These are phyloP conservation scores for Emydoidea blandingii DNA, from an alignment of 2,797 vertebrate genomes.

Conservation along the genomic window DNA sequence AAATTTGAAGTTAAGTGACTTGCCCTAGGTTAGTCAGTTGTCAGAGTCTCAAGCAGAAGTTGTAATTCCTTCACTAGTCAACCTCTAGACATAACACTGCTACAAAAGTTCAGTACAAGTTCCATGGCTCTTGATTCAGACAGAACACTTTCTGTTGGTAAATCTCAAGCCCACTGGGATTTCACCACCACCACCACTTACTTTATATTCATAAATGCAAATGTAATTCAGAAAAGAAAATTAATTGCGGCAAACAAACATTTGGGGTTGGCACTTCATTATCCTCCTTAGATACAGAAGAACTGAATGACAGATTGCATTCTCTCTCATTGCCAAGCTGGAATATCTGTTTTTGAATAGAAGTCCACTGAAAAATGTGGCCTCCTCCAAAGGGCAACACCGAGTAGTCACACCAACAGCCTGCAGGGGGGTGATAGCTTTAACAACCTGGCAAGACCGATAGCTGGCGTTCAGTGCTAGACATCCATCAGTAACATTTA, in stretches of 20 bases:
- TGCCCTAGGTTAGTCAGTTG: background rate
- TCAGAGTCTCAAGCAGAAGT: background rate
- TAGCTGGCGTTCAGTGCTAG: constrained; percentile 32
- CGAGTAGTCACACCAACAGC: constrained; percentile 24
- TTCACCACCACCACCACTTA: background rate
- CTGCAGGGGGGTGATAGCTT: constrained; percentile 10
- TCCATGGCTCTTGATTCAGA: background rate
- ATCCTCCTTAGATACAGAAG: background rate
- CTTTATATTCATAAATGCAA: constrained; percentile 3
- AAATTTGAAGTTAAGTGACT: background rate
- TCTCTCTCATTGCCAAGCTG: background rate
- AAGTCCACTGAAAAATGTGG: constrained; percentile 18
- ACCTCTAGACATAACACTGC: background rate
- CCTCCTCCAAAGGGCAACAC: background rate
- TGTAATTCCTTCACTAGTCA: background rate
- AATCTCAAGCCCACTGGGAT: background rate
- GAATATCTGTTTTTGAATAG: background rate
- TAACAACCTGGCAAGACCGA: constrained; percentile 24
- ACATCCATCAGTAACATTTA: constrained; percentile 50
- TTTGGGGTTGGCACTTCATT: background rate
- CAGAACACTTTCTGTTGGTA: background rate
- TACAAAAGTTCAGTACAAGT: background rate
- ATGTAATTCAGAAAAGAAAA: background rate
- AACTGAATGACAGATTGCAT: background rate
- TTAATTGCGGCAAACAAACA: background rate